phyloP scores from a whole-genome alignment of 2,113 vertebrate species.

The Phoenicopterus ruber region DNA sequence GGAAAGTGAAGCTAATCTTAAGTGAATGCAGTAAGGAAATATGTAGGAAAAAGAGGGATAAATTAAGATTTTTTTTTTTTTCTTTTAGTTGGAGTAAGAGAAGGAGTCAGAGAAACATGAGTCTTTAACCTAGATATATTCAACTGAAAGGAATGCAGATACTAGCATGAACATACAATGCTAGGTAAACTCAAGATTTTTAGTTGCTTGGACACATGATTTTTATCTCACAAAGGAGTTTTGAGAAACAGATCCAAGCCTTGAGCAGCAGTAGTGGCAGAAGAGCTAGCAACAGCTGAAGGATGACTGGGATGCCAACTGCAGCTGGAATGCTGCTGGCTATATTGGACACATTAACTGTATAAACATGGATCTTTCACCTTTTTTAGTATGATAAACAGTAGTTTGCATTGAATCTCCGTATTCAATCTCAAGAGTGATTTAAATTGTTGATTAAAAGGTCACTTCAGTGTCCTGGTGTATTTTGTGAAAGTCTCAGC shows the following conservation, averaged over 20 bases:
- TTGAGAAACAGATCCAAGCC: background rate
- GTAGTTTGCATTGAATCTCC: background rate
- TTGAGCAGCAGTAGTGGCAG: background rate
- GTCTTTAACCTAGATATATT: background rate
- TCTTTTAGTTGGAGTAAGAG: background rate
- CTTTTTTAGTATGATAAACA: background rate
- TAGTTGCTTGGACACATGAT: background rate
- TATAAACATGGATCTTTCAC: background rate
- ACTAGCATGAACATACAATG: background rate
- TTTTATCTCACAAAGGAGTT: background rate
- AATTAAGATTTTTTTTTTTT: background rate
- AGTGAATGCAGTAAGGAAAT: background rate
- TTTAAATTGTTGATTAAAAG: background rate
- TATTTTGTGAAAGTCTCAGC: background rate
- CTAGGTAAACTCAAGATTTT: background rate
- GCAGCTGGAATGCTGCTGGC: background rate
- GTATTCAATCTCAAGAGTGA: background rate
- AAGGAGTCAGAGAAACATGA: background rate
- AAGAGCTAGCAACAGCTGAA: background rate
- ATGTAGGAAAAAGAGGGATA: background rate
- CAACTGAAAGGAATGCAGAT: background rate
- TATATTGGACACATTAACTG: background rate
- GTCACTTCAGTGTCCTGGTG: background rate
- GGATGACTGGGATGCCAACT: background rate
- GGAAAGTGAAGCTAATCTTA: background rate